These are phyloP conservation scores for Oceanodroma tethys DNA, from an alignment of 2,113 vertebrate species.

Conservation along the genomic window DNA sequence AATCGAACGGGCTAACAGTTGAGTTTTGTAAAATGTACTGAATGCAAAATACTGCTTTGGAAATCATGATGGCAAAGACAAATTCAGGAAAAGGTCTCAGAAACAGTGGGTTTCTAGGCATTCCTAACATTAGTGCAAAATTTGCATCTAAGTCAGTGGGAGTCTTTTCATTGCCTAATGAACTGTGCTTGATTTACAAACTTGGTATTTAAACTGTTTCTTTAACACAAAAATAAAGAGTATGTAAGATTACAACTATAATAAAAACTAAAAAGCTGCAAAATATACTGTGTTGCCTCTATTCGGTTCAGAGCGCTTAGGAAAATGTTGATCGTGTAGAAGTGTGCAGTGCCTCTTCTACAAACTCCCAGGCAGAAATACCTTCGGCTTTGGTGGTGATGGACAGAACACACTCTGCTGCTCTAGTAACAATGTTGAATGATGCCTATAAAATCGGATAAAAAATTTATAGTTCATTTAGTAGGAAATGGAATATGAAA, in stretches of 20 bases:
- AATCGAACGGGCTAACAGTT: accelerated
- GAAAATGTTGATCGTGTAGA: neutral
- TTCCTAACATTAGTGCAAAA: neutral
- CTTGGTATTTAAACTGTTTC: neutral
- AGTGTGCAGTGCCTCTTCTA: neutral
- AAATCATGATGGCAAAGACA: neutral
- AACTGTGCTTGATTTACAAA: conserved; percentile 21
- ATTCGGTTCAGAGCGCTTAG: accelerated
- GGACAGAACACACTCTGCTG: neutral
- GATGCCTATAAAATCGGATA: neutral
- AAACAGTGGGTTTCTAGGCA: neutral
- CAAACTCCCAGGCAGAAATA: neutral
- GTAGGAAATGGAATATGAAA: neutral
- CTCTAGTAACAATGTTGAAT: accelerated
- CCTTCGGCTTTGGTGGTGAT: neutral
- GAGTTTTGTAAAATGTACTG: neutral
- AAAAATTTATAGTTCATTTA: neutral
- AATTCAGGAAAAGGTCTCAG: neutral
- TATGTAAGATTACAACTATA: neutral
- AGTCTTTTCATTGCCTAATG: conserved; percentile 20
- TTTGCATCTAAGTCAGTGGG: conserved; percentile 23
- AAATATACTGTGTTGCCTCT: accelerated
- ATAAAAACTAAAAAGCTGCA: neutral
- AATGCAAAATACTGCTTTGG: neutral
- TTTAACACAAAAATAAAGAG: neutral